Base-by-base conservation (phyloP, 2,113 vertebrate genomes). In the Mellivora capensis region DNA sequence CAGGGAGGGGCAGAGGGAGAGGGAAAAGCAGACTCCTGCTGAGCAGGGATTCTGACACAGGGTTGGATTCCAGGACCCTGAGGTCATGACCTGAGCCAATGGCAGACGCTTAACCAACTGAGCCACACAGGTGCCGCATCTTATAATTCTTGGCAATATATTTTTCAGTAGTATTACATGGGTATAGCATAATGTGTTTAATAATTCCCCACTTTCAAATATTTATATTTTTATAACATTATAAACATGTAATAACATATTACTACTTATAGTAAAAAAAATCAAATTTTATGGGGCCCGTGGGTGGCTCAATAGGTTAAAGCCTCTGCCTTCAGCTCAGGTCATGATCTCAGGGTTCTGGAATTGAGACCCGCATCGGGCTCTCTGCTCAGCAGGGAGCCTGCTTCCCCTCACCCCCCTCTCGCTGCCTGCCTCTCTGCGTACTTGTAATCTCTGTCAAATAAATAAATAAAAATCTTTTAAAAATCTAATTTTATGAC, bases 201-300 rank as follows among this genome's bases (percentile, higher is more conserved):
- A n/a, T 44, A 89, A 59, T 88, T 82, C 44, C 39, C 7, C 9
- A 74, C 21, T 59, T 23, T 31, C 59, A 69, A 80, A 90, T 92
- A 81, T 82, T 86, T 80, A 23, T 80, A 54, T 72, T 88, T 71
- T 88, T 74, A 85, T 91, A 87, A 64, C 2, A 71, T 69, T 42
- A 42, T 25, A 72, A 25, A 72, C 21, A 42, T 3, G 4, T 39
- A 12, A 11, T 42, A 69, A 82, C 17, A 62, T 61, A 64, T 79
- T 77, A 67, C 90, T 97, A 59, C 57, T 96, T 72, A 90, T 14
- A 76, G 85, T 72, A 87, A 61, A 25, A 93, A 52, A 52, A 18
- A 17, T 6, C 0, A 1, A 52, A 18, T 52, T 52, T 52, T 52
- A 52, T 52, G 52, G 52, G 52, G 52, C 5, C 1, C 52, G 4